These are phyloP conservation scores for Exephanes ischioxanthus DNA, from an alignment of 2,888 invertebrate genomes.

Conservation along the genomic window DNA sequence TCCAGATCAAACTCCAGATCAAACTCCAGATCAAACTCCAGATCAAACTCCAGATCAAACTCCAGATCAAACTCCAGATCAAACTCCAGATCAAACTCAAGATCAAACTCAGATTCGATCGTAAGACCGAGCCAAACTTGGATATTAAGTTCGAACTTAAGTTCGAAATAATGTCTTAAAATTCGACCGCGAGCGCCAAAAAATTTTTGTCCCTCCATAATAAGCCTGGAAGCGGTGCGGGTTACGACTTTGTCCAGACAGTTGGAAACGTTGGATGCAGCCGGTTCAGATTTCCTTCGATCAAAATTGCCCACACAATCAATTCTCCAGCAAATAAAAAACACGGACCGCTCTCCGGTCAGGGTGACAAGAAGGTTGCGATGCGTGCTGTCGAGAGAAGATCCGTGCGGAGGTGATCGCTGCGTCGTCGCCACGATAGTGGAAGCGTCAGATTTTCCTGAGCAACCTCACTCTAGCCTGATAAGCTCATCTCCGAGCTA, in stretches of 20 bases:
- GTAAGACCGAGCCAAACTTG: too few species aligned
- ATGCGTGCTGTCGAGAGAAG: not conserved
- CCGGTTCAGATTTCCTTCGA: not conserved
- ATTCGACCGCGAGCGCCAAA: too few species aligned
- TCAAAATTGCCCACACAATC: not conserved
- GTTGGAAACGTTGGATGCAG: not conserved
- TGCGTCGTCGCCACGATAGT: not conserved
- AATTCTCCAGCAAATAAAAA: conserved; percentile 1
- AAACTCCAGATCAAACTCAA: too few species aligned
- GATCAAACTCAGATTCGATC: too few species aligned
- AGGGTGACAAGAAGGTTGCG: not conserved
- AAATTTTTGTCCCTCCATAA: not conserved
- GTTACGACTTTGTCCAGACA: not conserved
- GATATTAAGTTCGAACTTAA: too few species aligned
- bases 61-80: too few species aligned
- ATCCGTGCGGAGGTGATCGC: not conserved
- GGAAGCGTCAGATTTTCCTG: not conserved
- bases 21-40: too few species aligned
- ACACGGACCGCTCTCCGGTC: not conserved
- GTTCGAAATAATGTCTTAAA: too few species aligned
- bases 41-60: too few species aligned
- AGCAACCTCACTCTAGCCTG: not conserved
- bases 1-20: too few species aligned
- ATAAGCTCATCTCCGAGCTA: not conserved
- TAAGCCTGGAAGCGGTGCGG: not conserved